Percentiles rank a stretch among this genome's conserved stretches.
Conservation (phyloP, 2,113 vertebrate genomes). For the Chloroceryle aenea region DNA sequence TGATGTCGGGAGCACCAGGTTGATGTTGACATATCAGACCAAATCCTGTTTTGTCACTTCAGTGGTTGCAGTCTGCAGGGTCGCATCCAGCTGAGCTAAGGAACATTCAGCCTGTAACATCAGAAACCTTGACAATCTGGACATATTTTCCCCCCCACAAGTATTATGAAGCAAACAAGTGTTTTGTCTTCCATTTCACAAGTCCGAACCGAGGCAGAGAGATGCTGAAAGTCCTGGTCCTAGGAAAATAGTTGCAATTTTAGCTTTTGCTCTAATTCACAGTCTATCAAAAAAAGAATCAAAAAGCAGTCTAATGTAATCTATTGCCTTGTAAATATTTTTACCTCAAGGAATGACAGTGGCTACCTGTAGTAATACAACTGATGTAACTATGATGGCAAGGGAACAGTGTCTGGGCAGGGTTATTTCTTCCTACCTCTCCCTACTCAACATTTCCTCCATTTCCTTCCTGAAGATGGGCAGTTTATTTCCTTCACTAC, state of each 20-base stretch:
- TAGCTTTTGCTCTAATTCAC: neutral
- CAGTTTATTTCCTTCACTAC: conserved; percentile 23
- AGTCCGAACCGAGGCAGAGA: neutral
- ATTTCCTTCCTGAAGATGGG: neutral
- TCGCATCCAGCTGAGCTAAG: neutral
- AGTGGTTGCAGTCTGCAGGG: neutral
- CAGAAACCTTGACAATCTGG: neutral
- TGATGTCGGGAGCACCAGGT: neutral
- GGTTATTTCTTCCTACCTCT: neutral
- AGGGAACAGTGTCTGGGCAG: neutral
- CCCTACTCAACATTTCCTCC: neutral
- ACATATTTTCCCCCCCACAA: neutral
- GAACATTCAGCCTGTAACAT: neutral
- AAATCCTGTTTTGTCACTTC: neutral
- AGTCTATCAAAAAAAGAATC: neutral
- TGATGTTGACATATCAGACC: neutral
- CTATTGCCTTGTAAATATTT: neutral
- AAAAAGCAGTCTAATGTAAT: neutral
- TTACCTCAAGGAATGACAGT: neutral
- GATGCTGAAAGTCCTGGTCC: neutral
- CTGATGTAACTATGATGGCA: neutral
- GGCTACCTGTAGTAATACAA: neutral
- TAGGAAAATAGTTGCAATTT: neutral
- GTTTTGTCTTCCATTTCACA: neutral
- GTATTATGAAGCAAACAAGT: neutral